Evolutionary conservation across 2,113 vertebrate species (phyloP), one percentile per base, ranked within the genome.

Genomic region (Pachypanchax playfairii): DNA sequence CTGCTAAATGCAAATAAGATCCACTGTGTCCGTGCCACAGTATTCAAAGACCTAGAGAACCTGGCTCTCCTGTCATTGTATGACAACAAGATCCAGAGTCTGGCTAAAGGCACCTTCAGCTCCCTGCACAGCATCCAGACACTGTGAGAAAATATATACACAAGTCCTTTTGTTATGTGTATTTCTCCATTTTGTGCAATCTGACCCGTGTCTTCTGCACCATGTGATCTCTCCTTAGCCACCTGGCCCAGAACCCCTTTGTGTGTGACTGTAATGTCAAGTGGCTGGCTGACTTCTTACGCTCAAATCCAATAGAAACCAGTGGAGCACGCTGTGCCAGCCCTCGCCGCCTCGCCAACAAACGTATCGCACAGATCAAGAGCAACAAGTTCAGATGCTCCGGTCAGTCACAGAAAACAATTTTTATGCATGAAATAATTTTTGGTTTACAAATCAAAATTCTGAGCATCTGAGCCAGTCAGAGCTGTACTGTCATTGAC

Each of bases 301-400:
- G 96, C 1, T 90, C 94, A 44, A 98, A 99, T 79, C 97, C 96
- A 8, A 92, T 98, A 0, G 96, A 98, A 92, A 98, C 96, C 15
- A 99, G 96, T 0, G 96, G 97, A 0, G 97, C 96, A 0, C 94
- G 97, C 64, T 99, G 97, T 5, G 94, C 96, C 89, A 98, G 96
- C 64, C 97, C 97, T 5, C 94, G 94, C 24, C 94, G 97, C 65
- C 93, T 99, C 4, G 94, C 96, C 91, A 98, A 98, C 93, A 99
- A 99, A 61, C 96, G 96, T 90, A 98, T 99, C 0, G 95, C 96
- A 0, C 97, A 98, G 89, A 96, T 99, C 91, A 98, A 98, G 86
- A 98, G 97, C 96, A 97, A 93, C 91, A 98, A 99, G 86, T 98
- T 98, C 52, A 93, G 97, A 72, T 98, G 96, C 90, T 98, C 96